A percentile compares a stretch with the other conserved stretches of the same genome.
These are phyloP conservation scores for Myotis yumanensis DNA, from an alignment of 2,113 vertebrate genomes.

Conservation along the genomic window DNA sequence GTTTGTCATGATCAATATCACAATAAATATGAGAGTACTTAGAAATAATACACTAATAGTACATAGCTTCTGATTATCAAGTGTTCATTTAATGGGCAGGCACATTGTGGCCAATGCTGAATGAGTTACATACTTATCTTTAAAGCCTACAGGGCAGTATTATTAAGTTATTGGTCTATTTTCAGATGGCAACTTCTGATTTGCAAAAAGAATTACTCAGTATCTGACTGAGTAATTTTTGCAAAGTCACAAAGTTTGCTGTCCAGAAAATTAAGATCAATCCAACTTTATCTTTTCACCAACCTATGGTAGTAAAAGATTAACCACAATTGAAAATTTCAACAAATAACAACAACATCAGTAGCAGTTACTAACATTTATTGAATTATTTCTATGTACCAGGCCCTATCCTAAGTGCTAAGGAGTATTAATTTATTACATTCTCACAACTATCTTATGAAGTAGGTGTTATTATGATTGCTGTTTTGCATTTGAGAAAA, in stretches of 20 bases:
- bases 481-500: background rate
- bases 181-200: background rate
- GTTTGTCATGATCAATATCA: background rate
- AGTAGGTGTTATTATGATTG: background rate
- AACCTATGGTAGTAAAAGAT: background rate
- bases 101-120: background rate
- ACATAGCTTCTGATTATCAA: background rate
- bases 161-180: background rate
- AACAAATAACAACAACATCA: background rate
- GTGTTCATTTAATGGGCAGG: background rate
- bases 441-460: background rate
- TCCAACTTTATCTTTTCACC: background rate
- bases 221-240: background rate
- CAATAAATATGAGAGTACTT: background rate
- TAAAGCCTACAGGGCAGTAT: background rate
- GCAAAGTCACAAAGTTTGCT: background rate
- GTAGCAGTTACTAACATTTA: background rate
- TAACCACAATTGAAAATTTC: too few species aligned
- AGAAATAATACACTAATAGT: background rate
- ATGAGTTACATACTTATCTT: background rate
- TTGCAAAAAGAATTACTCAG: too few species aligned
- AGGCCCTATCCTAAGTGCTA: slow-evolving; percentile 68
- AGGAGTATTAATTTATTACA: background rate
- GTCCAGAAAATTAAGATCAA: background rate
- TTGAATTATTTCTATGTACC: background rate